Conservation (phyloP, 2,797 vertebrate genomes). For the Alfaro cultratus region DNA sequence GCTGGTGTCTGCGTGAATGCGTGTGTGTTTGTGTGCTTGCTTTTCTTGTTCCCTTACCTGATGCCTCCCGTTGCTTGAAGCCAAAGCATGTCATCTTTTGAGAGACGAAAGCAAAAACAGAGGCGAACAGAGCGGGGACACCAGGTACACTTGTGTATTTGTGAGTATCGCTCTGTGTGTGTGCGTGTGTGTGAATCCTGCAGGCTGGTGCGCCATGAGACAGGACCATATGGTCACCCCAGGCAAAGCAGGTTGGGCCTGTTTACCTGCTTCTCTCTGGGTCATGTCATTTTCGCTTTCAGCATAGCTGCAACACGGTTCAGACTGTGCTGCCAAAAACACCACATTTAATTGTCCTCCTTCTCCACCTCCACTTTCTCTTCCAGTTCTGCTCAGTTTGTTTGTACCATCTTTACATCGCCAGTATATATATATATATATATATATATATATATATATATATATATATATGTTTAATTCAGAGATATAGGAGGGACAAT, state of each 20-base stretch:
- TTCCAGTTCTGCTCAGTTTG: background rate
- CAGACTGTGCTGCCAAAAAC: slow-evolving; percentile 67
- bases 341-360: slow-evolving; percentile 39
- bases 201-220: slow-evolving; percentile 75
- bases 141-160: slow-evolving; percentile 61
- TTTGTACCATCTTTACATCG: background rate
- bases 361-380: slow-evolving; percentile 21
- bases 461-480: no score
- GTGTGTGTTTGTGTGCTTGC: slow-evolving; percentile 52
- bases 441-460: no score
- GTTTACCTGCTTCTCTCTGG: slow-evolving; percentile 82
- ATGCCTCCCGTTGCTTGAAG: slow-evolving; percentile 76
- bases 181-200: slow-evolving; percentile 57
- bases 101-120: slow-evolving; percentile 78
- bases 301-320: slow-evolving; percentile 77
- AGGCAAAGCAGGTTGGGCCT: slow-evolving; percentile 82
- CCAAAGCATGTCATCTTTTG: slow-evolving; percentile 81
- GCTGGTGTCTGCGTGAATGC: slow-evolving; percentile 33
- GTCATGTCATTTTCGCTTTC: slow-evolving; percentile 81
- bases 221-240: slow-evolving; percentile 83
- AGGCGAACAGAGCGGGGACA: slow-evolving; percentile 73
- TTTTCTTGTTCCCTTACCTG: slow-evolving; percentile 72
- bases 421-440: background rate
- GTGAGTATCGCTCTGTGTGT: slow-evolving; percentile 28
- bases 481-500: no score